Evolutionary conservation across 2,888 invertebrate species (phyloP).

Genomic region (Dynastes grantii): DNA sequence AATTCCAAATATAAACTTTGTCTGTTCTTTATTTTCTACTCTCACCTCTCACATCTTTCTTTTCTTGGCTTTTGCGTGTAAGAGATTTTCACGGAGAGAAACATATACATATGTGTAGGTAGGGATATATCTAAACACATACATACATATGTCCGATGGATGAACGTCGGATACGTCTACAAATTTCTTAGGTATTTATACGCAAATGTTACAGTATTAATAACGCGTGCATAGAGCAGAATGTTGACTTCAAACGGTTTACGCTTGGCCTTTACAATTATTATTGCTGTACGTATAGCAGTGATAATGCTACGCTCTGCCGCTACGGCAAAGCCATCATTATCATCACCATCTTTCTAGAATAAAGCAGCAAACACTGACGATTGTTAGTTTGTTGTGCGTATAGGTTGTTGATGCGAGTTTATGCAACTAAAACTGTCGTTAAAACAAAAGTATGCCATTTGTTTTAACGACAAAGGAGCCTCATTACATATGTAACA

Average conservation of each 20-base stretch:
- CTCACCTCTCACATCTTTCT: neutral
- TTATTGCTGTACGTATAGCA: conserved; percentile 23
- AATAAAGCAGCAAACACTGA: conserved; percentile 17
- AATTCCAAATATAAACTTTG: conserved; percentile 31
- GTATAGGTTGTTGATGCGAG: conserved; percentile 12
- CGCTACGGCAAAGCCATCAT: neutral
- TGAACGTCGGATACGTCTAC: conserved; percentile 14
- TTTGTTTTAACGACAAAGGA: conserved; percentile 39
- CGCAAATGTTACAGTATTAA: conserved; percentile 34
- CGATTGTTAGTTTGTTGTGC: conserved; percentile 14
- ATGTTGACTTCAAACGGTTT: conserved; percentile 40
- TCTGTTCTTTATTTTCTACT: conserved; percentile 12
- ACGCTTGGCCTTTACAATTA: conserved; percentile 37
- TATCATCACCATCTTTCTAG: conserved; percentile 10
- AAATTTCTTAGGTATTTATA: conserved; percentile 35
- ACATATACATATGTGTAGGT: neutral
- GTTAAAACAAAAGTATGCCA: neutral
- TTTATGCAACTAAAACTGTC: conserved; percentile 20
- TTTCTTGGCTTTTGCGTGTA: conserved; percentile 15
- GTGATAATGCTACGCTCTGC: neutral
- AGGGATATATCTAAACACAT: neutral
- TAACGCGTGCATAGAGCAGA: conserved; percentile 33
- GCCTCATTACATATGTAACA: conserved; percentile 34
- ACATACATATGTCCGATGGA: conserved; percentile 2
- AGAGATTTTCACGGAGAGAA: neutral